Conservation (phyloP, 2,888 invertebrate species). For the Athalia cordata region DNA sequence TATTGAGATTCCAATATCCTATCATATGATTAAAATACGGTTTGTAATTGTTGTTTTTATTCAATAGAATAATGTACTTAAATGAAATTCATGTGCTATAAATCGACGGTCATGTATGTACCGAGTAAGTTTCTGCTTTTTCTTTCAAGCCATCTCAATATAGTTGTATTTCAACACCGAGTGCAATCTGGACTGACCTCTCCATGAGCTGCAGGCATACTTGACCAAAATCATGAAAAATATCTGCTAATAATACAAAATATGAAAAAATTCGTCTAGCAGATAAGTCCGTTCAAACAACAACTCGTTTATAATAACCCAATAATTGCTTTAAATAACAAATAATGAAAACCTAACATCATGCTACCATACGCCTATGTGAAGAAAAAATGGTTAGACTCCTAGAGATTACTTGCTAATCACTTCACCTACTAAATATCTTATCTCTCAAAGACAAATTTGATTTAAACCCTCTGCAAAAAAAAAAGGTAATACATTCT, state of each 20-base stretch:
- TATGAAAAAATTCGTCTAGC: conserved; percentile 1
- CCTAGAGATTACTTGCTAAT: conserved; percentile 7
- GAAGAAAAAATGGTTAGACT: conserved; percentile 24
- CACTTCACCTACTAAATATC: conserved; percentile 1
- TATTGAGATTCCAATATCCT: conserved; percentile 31
- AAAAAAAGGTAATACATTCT: background rate
- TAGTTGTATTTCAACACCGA: background rate
- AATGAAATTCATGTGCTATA: background rate
- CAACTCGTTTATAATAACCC: background rate
- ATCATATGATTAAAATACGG: conserved; percentile 19
- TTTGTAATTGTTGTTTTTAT: background rate
- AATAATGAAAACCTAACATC: conserved; percentile 25
- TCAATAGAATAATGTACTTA: conserved; percentile 1
- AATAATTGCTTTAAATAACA: conserved; percentile 7
- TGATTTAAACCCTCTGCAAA: background rate
- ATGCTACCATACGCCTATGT: background rate
- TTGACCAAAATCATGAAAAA: background rate
- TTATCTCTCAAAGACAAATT: background rate
- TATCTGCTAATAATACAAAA: background rate
- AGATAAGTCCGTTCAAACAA: background rate
- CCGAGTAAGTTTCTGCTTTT: background rate
- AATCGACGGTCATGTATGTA: background rate
- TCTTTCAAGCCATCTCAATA: conserved; percentile 1
- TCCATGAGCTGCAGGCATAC: background rate
- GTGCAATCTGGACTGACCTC: background rate